A percentile compares a stretch with the other conserved stretches of the same genome.
These are phyloP conservation scores for Percopsis omiscomaycus DNA, from an alignment of 2,797 vertebrate species.

Conservation along the genomic window DNA sequence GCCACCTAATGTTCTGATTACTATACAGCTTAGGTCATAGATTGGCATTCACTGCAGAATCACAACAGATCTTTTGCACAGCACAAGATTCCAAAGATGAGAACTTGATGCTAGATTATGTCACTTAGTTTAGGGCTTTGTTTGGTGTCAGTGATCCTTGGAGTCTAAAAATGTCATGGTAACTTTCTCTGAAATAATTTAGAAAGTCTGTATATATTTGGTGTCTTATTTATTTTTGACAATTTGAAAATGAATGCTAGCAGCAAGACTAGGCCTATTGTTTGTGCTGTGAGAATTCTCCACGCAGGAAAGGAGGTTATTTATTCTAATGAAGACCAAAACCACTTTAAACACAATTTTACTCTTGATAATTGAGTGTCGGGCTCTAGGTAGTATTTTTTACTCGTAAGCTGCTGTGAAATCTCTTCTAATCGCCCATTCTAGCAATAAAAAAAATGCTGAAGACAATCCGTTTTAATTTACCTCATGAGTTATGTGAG, in stretches of 20 bases:
- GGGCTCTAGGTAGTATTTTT: neutral
- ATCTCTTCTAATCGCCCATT: neutral
- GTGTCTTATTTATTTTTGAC: neutral
- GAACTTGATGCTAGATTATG: constrained; percentile 46
- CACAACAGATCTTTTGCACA: constrained; percentile 36
- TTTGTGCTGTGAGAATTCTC: neutral
- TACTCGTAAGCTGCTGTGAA: constrained; percentile 3
- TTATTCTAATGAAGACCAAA: neutral
- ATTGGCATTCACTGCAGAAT: constrained; percentile 45
- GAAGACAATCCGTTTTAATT: constrained; percentile 15
- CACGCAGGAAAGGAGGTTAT: neutral
- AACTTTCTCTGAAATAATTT: no score
- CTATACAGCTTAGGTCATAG: constrained; percentile 66
- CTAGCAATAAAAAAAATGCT: constrained; percentile 10
- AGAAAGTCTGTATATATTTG: no score
- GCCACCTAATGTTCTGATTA: constrained; percentile 72
- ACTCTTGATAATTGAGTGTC: neutral
- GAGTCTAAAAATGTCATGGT: no score
- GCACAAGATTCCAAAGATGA: constrained; percentile 17
- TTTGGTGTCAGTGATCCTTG: constrained; percentile 23
- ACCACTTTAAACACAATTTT: neutral
- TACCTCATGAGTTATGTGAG: constrained; percentile 20
- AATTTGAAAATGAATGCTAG: neutral
- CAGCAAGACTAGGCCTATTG: neutral
- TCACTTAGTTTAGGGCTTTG: constrained; percentile 43